Evolutionary conservation across 2,888 invertebrate species (phyloP), one percentile per base, ranked within the genome.

Genomic region (Laspeyria flexula): DNA sequence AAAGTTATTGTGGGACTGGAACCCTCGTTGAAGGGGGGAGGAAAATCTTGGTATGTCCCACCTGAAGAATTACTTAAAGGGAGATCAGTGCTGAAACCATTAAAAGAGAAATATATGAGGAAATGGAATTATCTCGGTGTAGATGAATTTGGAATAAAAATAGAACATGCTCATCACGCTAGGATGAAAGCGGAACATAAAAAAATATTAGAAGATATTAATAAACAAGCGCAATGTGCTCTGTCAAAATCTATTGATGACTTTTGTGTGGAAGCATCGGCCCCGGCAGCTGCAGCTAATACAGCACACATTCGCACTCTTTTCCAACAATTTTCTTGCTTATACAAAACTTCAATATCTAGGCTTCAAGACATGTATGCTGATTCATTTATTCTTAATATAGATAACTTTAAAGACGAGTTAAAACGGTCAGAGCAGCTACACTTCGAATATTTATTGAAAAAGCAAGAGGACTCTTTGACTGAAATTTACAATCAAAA

Each of bases 1-100:
- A 89, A 86, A 62, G 70, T 80, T 1, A 65, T 90, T 0, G 90
- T 89, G 1, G 91, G 91, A 0, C 65, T 92, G 0, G 85, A 89
- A 54, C 92, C 92, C 0, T 74, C 78, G 0, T 68, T 91, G 71
- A 81, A 81, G 60, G 90, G 91, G 5, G 90, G 86, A 0, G 91
- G 91, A 0, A 74, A 37, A 46, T 83, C 86, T 45, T 90, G 90
- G 90, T 88, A 75, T 60, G 65, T 83, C 29, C 83, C 89, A 1
- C 89, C 92, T 0, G 53, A 77, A 30, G 85, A 89, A 1, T 60
- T 88, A 1, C 71, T 90, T 42, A 69, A 77, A 54, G 82, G 88
- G 11, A 79, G 77, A 50, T 58, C 73, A 1, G 85, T 88, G 7
- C 51, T 90, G 29, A 85, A 84, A 60, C 90, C 92, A 0, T 48